A percentile compares a stretch with the other conserved stretches of the same genome.
Evolutionary conservation across 1,140 invertebrate species (phyloP).

Genomic region (Archegozetes longisetosus): DNA sequence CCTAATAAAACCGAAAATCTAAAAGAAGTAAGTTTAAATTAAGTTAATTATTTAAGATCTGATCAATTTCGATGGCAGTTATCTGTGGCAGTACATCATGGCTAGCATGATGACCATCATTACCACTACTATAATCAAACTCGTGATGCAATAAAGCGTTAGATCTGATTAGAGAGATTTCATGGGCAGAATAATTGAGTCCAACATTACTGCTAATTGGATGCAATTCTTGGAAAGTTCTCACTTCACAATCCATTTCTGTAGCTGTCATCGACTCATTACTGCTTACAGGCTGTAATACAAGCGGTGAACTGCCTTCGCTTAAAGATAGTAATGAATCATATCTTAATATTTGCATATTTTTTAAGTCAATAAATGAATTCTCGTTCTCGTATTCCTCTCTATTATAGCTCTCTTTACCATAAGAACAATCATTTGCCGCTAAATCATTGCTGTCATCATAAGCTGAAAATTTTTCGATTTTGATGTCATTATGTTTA

Average conservation of each 20-base stretch:
- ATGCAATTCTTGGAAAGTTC: not conserved
- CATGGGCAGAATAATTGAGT: not conserved
- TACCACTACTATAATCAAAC: not conserved
- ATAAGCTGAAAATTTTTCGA: not conserved
- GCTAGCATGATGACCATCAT: not conserved
- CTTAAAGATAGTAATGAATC: not conserved
- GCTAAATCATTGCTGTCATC: not conserved
- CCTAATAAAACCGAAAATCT: too few relatives aligned
- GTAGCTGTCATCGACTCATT: not conserved
- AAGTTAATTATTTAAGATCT: not conserved
- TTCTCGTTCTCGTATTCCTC: not conserved
- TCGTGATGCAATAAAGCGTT: not conserved
- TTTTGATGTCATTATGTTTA: not conserved
- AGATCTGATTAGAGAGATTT: not conserved
- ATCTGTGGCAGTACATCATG: not conserved
- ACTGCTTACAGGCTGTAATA: not conserved
- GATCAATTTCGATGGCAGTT: not conserved
- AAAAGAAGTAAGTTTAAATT: too few relatives aligned
- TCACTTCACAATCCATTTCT: not conserved
- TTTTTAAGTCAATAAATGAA: not conserved
- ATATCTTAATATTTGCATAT: not conserved
- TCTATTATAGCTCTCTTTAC: not conserved
- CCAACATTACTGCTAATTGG: not conserved
- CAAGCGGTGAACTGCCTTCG: not conserved
- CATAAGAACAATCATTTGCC: not conserved